Conservation (phyloP, 2,888 invertebrate genomes). For the Lepidonotus clava region DNA sequence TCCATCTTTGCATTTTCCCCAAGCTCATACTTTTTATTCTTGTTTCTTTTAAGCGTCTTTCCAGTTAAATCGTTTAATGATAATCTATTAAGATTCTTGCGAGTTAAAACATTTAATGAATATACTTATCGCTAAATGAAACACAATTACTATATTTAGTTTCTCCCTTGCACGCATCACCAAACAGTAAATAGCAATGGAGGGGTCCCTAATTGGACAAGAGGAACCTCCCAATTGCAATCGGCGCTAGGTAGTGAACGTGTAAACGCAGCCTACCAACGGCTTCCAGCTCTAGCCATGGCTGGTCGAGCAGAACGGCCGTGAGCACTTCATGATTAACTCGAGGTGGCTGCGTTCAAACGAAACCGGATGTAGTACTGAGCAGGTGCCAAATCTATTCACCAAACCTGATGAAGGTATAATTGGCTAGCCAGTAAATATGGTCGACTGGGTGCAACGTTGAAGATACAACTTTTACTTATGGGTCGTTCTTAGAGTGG, state of each 20-base stretch:
- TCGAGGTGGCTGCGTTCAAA: background rate
- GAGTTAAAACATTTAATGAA: no score
- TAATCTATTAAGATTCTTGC: no score
- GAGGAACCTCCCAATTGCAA: no score
- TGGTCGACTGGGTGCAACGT: background rate
- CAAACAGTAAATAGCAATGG: no score
- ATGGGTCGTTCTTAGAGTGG: background rate
- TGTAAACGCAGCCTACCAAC: no score
- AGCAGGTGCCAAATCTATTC: background rate
- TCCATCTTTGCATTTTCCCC: conserved; percentile 33
- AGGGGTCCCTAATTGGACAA: no score
- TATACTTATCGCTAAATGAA: background rate
- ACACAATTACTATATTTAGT: background rate
- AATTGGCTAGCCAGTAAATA: background rate
- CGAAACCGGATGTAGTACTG: background rate
- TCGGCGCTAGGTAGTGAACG: no score
- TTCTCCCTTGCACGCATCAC: no score
- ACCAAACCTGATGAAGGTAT: conserved; percentile 3
- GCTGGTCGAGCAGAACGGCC: background rate
- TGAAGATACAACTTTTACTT: background rate
- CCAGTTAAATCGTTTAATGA: no score
- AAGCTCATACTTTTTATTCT: background rate
- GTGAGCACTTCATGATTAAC: conserved; percentile 12
- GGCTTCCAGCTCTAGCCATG: background rate
- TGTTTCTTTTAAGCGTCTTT: background rate